Conservation (phyloP, 1,140 invertebrate species). For the Eupristina koningsbergeri region DNA sequence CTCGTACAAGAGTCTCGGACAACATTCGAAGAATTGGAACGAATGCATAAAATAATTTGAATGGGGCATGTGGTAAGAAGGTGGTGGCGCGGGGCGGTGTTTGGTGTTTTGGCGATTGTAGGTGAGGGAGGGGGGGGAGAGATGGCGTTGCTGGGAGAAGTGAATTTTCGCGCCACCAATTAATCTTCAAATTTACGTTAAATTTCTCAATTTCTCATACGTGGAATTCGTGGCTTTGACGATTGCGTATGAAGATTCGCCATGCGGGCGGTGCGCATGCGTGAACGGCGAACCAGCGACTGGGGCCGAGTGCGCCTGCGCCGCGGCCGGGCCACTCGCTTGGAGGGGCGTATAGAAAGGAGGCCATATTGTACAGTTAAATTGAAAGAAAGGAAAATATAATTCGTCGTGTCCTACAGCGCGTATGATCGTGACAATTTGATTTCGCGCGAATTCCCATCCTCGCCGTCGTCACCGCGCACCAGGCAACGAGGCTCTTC, state of each 20-base stretch:
- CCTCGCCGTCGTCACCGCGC: not conserved
- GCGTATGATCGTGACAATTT: slow-evolving; percentile 27
- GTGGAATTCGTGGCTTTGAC: not conserved
- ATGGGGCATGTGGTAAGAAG: too few species aligned
- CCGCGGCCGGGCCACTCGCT: not conserved
- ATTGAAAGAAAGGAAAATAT: slow-evolving; percentile 72
- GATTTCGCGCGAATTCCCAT: not conserved
- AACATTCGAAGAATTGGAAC: too few species aligned
- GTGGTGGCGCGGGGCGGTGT: too few species aligned
- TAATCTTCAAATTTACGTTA: not conserved
- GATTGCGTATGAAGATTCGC: not conserved
- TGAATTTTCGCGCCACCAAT: not conserved
- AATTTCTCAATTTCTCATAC: not conserved
- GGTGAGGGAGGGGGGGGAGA: too few species aligned
- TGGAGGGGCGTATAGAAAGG: slow-evolving; percentile 63
- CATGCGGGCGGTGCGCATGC: not conserved
- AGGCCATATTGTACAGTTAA: slow-evolving; percentile 75
- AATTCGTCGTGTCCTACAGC: slow-evolving; percentile 29
- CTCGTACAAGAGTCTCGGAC: too few species aligned
- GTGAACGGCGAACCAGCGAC: not conserved
- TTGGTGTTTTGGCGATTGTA: too few species aligned
- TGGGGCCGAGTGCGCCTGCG: slow-evolving; percentile 11
- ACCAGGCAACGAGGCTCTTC: not conserved
- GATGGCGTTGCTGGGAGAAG: not conserved
- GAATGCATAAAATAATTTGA: too few species aligned